Evolutionary conservation across 2,888 invertebrate species (phyloP), one percentile per base, ranked within the genome.

Genomic region (Brachypalpus laphriformis): DNA sequence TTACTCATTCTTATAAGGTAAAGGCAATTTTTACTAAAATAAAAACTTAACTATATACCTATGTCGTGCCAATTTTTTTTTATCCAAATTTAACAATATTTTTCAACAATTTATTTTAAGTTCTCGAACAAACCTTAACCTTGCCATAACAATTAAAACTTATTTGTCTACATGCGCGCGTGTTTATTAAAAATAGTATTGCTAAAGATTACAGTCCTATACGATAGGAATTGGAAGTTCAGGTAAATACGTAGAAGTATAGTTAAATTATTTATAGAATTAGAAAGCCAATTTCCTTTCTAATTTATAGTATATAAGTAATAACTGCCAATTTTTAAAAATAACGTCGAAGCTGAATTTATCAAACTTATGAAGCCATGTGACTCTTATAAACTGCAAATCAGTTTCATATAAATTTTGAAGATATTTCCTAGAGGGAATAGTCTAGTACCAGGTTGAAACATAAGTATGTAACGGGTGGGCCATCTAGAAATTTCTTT

Each of bases 221-320:
- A 78, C 40, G 63, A 74, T 74, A 83, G 78, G 63, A 78, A 68
- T 63, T 83, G 83, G 83, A 83, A 83, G 83, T 78, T 83, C 77
- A 77, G 77, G 61, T 63, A 77, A 63, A 49, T 61, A 61, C 54
- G 54, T 77, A 47, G 54, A 63, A 45, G 42, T 70, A 56, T 61
- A 77, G 77, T 54, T 70, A 18, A 77, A 61, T 31, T 51, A 51
- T 68, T 76, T 8, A 25, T 65, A 75, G 45, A 42, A 47, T 65
- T 31, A 40, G 40, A 14, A 47, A 6, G 45, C 45, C 45, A 47
- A 47, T 20, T 18, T 18, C 20, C 20, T 16, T 16, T 16, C 1
- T 40, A 14, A 25, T 25, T 25, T 25, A n/a, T n/a, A n/a, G n/a
- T n/a, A n/a, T n/a, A n/a, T n/a, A n/a, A n/a, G n/a, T n/a, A n/a